These are phyloP conservation scores for Tetranychus truncatus DNA, from an alignment of 2,888 invertebrate genomes.

Conservation along the genomic window DNA sequence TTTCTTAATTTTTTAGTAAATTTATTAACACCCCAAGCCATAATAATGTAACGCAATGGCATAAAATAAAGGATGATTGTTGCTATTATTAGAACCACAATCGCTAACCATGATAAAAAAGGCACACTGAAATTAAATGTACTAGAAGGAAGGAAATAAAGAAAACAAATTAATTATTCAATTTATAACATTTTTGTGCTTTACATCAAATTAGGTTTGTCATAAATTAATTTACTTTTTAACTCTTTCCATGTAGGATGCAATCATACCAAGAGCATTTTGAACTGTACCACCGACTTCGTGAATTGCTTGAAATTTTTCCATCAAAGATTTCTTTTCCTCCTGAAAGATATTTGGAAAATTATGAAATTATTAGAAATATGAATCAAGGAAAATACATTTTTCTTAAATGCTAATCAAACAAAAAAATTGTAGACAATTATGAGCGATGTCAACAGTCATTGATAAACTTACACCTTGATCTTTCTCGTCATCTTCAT, in stretches of 20 bases:
- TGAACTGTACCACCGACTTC: conserved; percentile 93
- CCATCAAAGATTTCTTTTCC: conserved; percentile 84
- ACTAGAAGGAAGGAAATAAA: conserved; percentile 37
- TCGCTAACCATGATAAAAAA: conserved; percentile 79
- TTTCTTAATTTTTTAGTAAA: conserved; percentile 77
- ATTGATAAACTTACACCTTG: conserved; percentile 18
- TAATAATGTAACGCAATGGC: conserved; percentile 67
- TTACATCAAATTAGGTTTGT: conserved; percentile 11
- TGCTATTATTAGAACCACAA: conserved; percentile 52
- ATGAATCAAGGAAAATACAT: not conserved
- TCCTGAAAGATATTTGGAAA: conserved; percentile 48
- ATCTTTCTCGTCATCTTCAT: conserved; percentile 76
- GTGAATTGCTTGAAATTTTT: conserved; percentile 80
- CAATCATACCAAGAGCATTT: conserved; percentile 79
- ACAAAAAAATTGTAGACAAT: not conserved
- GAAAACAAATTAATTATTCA: not conserved
- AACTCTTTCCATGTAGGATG: conserved; percentile 76
- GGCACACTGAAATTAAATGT: conserved; percentile 92
- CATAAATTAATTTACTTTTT: conserved; percentile 51
- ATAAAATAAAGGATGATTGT: conserved; percentile 65
- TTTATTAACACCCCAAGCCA: conserved; percentile 89
- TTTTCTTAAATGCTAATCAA: not conserved
- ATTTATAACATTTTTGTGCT: conserved; percentile 10
- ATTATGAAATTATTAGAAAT: conserved; percentile 4
- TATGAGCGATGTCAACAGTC: not conserved